phyloP scores from a whole-genome alignment of 2,113 vertebrate genomes.

The Petrocephalus microphthalmus region DNA sequence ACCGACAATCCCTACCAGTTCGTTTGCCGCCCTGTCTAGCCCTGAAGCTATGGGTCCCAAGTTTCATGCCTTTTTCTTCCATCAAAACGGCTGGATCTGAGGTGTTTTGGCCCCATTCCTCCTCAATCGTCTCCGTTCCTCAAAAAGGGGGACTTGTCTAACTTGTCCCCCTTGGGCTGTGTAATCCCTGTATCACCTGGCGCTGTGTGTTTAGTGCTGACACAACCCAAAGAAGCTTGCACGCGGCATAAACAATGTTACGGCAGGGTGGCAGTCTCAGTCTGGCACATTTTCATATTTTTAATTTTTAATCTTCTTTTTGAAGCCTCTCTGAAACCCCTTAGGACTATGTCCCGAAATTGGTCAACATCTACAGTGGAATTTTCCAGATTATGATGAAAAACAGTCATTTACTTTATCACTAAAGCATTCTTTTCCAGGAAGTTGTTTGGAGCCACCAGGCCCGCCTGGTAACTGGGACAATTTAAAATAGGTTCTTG shows the following conservation, averaged over 20 bases:
- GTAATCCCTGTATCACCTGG: neutral
- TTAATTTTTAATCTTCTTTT: neutral
- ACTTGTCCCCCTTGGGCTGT: neutral
- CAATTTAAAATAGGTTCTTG: neutral
- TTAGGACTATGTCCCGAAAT: neutral
- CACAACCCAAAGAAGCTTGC: neutral
- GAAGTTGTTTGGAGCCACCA: neutral
- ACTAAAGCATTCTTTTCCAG: neutral
- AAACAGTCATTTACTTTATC: neutral
- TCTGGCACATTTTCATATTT: neutral
- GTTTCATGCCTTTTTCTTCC: neutral
- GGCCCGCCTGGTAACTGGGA: neutral
- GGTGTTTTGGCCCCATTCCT: neutral
- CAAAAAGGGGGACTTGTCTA: neutral
- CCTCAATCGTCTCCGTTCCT: neutral
- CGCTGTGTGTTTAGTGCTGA: neutral
- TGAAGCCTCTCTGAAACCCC: neutral
- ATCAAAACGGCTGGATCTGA: neutral
- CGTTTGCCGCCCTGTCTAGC: neutral
- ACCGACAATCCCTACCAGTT: neutral
- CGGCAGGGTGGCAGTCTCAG: neutral
- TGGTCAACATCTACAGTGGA: neutral
- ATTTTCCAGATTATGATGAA: constrained; percentile 5
- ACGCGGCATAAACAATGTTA: neutral
- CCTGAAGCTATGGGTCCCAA: neutral